A percentile compares a stretch with the other conserved stretches of the same genome.
These are phyloP conservation scores for Cardinalis cardinalis DNA, from an alignment of 2,113 vertebrate species.

Conservation along the genomic window DNA sequence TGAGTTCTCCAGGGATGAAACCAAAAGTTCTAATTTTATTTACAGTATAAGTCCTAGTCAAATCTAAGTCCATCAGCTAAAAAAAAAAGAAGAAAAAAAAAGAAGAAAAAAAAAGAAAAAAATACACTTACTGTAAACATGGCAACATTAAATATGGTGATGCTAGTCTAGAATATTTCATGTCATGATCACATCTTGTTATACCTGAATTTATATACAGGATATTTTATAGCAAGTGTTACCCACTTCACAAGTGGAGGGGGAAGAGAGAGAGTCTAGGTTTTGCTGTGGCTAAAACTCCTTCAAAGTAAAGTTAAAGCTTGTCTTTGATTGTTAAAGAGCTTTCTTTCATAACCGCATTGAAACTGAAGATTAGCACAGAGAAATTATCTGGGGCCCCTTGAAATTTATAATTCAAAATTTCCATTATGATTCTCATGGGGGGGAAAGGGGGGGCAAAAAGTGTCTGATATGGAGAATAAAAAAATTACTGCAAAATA, in stretches of 20 bases:
- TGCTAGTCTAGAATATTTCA: slow-evolving; percentile 76
- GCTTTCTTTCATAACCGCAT: slow-evolving; percentile 61
- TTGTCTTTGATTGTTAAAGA: slow-evolving; percentile 75
- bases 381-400: slow-evolving; percentile 68
- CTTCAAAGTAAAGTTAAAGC: slow-evolving; percentile 82
- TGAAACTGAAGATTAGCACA: slow-evolving; percentile 70
- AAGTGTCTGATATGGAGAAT: slow-evolving; percentile 76
- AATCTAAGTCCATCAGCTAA: slow-evolving; percentile 71
- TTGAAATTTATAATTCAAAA: slow-evolving; percentile 70
- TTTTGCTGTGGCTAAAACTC: slow-evolving; percentile 70
- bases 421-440: slow-evolving; percentile 69
- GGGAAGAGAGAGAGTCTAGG: slow-evolving; percentile 26
- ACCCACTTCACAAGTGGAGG: slow-evolving; percentile 62
- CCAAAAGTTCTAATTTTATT: slow-evolving; percentile 68
- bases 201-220: slow-evolving; percentile 75
- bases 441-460: background rate
- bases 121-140: slow-evolving; percentile 76
- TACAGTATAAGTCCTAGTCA: slow-evolving; percentile 70
- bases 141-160: slow-evolving; percentile 77
- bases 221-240: slow-evolving; percentile 69
- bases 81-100: slow-evolving; percentile 35
- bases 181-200: slow-evolving; percentile 74
- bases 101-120: background rate
- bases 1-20: slow-evolving; percentile 63
- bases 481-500: slow-evolving; percentile 87